These are phyloP conservation scores for Clitarchus hookeri DNA, from an alignment of 2,888 invertebrate genomes.

Conservation along the genomic window DNA sequence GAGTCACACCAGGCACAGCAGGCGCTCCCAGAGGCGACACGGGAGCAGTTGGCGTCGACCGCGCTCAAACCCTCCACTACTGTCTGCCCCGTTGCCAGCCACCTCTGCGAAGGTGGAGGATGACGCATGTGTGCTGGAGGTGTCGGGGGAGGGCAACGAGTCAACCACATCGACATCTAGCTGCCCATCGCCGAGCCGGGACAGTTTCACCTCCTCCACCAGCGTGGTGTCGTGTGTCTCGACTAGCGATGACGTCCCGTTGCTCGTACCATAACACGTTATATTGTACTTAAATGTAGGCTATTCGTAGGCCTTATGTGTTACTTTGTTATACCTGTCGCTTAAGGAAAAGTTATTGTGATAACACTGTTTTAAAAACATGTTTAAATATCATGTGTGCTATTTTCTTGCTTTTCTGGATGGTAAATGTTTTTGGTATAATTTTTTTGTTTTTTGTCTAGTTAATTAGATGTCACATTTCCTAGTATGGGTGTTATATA, in stretches of 20 bases:
- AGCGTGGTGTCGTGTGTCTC: conserved; percentile 33
- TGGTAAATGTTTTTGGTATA: too few species aligned
- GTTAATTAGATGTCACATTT: too few species aligned
- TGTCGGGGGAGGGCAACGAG: background rate
- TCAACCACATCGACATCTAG: conserved; percentile 37
- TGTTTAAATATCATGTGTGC: too few species aligned
- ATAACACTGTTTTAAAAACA: too few species aligned
- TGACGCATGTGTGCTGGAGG: background rate
- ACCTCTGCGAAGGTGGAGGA: background rate
- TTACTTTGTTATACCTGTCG: too few species aligned
- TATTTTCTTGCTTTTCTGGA: too few species aligned
- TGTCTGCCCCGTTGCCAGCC: background rate
- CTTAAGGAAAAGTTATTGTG: too few species aligned
- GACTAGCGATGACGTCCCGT: conserved; percentile 35
- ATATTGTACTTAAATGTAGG: too few species aligned
- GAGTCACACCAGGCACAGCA: background rate
- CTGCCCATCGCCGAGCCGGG: conserved; percentile 45
- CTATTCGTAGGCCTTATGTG: too few species aligned
- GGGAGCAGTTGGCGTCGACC: background rate
- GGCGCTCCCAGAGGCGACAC: background rate
- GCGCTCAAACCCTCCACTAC: background rate
- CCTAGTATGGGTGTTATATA: too few species aligned
- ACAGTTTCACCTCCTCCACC: conserved; percentile 39
- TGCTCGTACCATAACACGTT: conserved; percentile 31
- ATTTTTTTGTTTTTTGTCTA: too few species aligned